A percentile compares a stretch with the other conserved stretches of the same genome.
phyloP scores from a whole-genome alignment of 2,888 invertebrate species.

The Papilio elwesi region DNA sequence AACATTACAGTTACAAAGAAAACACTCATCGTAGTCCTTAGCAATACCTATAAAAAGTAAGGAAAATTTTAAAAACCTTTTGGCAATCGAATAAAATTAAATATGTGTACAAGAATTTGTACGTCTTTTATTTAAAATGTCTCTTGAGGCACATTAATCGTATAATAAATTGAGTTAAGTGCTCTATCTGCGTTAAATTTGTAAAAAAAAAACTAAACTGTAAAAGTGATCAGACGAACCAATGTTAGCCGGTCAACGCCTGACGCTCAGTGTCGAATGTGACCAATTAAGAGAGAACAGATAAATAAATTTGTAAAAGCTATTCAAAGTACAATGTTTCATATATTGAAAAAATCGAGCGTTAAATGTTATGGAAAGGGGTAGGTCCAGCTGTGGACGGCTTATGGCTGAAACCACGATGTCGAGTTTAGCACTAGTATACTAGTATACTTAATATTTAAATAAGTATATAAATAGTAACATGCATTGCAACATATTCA shows the following conservation, averaged over 20 bases:
- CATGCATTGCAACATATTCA: no score
- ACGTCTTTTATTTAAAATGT: no score
- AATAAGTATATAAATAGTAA: no score
- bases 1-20: no score
- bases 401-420: no score
- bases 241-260: slow-evolving; percentile 25
- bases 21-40: no score
- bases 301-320: not conserved
- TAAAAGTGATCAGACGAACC: not conserved
- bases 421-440: no score
- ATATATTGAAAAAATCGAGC: not conserved
- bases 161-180: slow-evolving; percentile 23
- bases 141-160: not conserved
- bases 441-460: no score
- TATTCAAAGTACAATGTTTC: not conserved
- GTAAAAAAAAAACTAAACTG: not conserved
- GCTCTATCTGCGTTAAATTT: slow-evolving; percentile 15
- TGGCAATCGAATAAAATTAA: slow-evolving; percentile 3
- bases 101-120: not conserved
- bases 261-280: slow-evolving; percentile 13
- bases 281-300: not conserved
- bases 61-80: not conserved
- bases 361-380: no score
- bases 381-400: no score
- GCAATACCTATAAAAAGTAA: no score